Conservation (phyloP, 1,140 invertebrate species). For the Plectrocnemia conspersa region DNA sequence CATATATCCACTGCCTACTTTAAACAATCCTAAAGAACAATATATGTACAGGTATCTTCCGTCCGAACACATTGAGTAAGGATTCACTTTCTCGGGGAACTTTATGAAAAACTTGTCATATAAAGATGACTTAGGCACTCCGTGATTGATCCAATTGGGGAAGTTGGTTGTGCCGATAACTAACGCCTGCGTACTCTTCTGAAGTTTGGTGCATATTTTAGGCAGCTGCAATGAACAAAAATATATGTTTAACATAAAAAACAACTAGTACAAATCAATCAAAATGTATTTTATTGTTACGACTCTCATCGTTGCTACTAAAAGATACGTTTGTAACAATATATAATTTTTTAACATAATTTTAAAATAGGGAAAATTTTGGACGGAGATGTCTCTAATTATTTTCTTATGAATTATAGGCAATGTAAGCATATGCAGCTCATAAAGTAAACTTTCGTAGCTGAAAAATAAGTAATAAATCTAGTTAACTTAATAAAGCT, state of each 20-base stretch:
- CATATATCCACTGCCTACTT: slow-evolving; percentile 89
- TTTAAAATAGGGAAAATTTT: too few relatives aligned
- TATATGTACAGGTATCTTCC: slow-evolving; percentile 84
- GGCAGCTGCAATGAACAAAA: slow-evolving; percentile 63
- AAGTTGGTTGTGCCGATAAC: slow-evolving; percentile 76
- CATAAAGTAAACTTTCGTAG: too few relatives aligned
- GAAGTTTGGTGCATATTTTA: slow-evolving; percentile 76
- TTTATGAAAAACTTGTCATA: slow-evolving; percentile 65
- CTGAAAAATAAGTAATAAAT: too few relatives aligned
- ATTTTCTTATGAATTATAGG: too few relatives aligned
- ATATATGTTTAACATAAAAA: slow-evolving; percentile 20
- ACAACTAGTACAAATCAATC: not conserved
- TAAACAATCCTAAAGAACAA: slow-evolving; percentile 72
- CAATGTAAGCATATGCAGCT: too few relatives aligned
- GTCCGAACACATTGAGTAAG: slow-evolving; percentile 74
- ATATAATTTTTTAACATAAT: too few relatives aligned
- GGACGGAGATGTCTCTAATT: too few relatives aligned
- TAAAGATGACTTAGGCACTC: slow-evolving; percentile 73
- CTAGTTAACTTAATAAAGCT: too few relatives aligned
- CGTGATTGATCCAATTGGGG: slow-evolving; percentile 84
- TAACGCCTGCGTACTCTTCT: slow-evolving; percentile 84
- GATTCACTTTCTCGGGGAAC: slow-evolving; percentile 42
- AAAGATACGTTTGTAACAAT: too few relatives aligned
- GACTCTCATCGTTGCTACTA: too few relatives aligned
- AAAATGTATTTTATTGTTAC: too few relatives aligned